These are phyloP conservation scores for Andricus grossulariae DNA, from an alignment of 1,140 invertebrate species.

Conservation along the genomic window DNA sequence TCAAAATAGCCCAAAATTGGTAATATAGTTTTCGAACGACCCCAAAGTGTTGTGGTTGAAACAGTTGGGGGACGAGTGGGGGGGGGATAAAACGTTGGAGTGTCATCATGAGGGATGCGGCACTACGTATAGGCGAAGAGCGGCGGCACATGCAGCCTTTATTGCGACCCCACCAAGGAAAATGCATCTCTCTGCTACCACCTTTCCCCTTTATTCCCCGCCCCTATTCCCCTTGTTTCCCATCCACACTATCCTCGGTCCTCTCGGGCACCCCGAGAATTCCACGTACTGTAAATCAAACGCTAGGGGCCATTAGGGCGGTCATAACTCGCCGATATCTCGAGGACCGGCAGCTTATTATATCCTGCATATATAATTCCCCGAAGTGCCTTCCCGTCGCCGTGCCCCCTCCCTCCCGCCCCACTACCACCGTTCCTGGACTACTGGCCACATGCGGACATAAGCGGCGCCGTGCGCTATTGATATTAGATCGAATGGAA, in stretches of 20 bases:
- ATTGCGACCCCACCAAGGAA: conserved; percentile 50
- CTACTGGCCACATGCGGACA: conserved; percentile 27
- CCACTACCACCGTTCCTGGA: background rate
- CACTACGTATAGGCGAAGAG: conserved; percentile 48
- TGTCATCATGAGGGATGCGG: conserved; percentile 56
- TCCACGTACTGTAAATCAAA: conserved; percentile 72
- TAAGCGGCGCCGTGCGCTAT: conserved; percentile 8
- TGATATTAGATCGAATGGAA: conserved; percentile 16
- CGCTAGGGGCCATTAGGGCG: conserved; percentile 70
- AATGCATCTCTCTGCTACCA: conserved; percentile 44
- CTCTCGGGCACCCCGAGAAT: conserved; percentile 52
- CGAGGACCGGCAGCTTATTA: conserved; percentile 75
- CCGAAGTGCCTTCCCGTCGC: conserved; percentile 58
- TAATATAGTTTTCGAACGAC: too few species aligned
- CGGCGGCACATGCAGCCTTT: conserved; percentile 50
- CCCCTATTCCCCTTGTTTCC: background rate
- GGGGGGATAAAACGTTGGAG: conserved; percentile 43
- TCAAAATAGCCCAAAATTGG: too few species aligned
- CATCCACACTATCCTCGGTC: background rate
- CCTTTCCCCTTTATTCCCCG: conserved; percentile 14
- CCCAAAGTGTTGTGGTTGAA: too few species aligned
- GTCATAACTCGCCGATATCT: conserved; percentile 75
- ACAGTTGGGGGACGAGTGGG: background rate
- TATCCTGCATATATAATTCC: conserved; percentile 74
- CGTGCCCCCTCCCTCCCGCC: background rate